Evolutionary conservation across 1,140 invertebrate species (phyloP).

Genomic region (Leptinotarsa undecemlineata): DNA sequence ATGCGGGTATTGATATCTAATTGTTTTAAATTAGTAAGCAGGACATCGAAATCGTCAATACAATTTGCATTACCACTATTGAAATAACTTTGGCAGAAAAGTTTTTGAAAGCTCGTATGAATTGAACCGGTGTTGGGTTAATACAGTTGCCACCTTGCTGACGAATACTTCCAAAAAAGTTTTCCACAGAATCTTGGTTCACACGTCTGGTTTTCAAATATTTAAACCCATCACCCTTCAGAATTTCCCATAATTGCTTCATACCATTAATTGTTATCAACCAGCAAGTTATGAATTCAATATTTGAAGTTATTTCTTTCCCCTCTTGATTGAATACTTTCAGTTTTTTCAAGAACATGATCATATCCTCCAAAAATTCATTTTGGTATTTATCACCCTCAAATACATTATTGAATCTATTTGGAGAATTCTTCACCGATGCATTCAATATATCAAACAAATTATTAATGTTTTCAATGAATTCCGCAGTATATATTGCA

Average conservation of each 20-base stretch:
- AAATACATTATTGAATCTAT: slow-evolving; percentile 20
- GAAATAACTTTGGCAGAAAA: slow-evolving; percentile 21
- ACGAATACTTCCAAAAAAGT: slow-evolving; percentile 22
- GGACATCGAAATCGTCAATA: neutral
- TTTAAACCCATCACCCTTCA: slow-evolving; percentile 18
- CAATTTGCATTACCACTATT: neutral
- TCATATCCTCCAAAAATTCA: slow-evolving; percentile 14
- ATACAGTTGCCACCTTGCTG: slow-evolving; percentile 21
- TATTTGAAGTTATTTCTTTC: neutral
- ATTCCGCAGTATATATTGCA: slow-evolving; percentile 11
- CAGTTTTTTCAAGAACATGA: slow-evolving; percentile 5
- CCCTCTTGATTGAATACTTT: slow-evolving; percentile 15
- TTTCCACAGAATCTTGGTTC: slow-evolving; percentile 15
- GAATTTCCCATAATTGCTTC: slow-evolving; percentile 12
- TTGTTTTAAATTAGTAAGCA: neutral
- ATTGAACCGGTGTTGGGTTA: slow-evolving; percentile 22
- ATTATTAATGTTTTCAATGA: slow-evolving; percentile 17
- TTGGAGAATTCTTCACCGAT: neutral
- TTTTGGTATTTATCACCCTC: neutral
- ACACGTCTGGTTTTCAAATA: slow-evolving; percentile 22
- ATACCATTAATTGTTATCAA: too few species aligned
- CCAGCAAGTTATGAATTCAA: neutral
- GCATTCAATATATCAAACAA: slow-evolving; percentile 24
- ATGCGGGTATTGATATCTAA: slow-evolving; percentile 1
- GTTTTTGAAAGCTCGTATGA: slow-evolving; percentile 24